Base-by-base conservation (phyloP, 92 coral and sea anemone genomes). In the Montipora capitata region DNA sequence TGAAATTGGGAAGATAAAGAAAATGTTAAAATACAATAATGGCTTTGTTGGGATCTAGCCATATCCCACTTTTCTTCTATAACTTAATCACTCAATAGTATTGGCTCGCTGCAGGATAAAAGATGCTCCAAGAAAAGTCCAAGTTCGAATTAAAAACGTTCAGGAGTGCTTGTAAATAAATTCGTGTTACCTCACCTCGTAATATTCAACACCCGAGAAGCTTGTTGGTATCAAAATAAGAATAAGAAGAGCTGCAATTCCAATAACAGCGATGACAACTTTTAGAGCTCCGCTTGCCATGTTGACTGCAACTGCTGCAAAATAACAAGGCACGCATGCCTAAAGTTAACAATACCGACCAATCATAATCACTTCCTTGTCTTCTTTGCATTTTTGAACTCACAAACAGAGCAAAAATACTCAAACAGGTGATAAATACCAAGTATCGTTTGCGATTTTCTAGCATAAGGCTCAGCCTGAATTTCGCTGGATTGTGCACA, bases 151-250 rank as follows among this genome's bases (percentile, higher is more conserved):
- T 27, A 7, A 9, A 56, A 56, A 56, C n/a, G 61, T 56, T 56
- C 51, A 8, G 51, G 6, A 45, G 51, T 56, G 61, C 61, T 9
- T 56, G 61, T 56, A 56, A 56, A 61, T 15, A 15, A 15, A 12
- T 5, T 61, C 67, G n/a, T n/a, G 68, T 40, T 12, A 74, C n/a
- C 87, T 83, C 40, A 83, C 87, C 87, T 83, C 87, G 14, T 56
- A 83, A 10, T 83, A 83, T 35, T 83, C 87, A 35, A 83, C 87
- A 48, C 16, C 80, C 12, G 87, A 83, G 62, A 83, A 83, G 59
- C 87, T 83, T 9, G 67, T 74, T 2, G 87, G 80, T 10, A 83
- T 74, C 8, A 83, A 42, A 41, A 83, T 42, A 57, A 83, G 57
- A 11, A 83, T 83, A 40, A 83, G 78, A 11, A 83, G 42, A 54